phyloP scores from a whole-genome alignment of 2,113 vertebrate species.

The Ranitomeya variabilis region DNA sequence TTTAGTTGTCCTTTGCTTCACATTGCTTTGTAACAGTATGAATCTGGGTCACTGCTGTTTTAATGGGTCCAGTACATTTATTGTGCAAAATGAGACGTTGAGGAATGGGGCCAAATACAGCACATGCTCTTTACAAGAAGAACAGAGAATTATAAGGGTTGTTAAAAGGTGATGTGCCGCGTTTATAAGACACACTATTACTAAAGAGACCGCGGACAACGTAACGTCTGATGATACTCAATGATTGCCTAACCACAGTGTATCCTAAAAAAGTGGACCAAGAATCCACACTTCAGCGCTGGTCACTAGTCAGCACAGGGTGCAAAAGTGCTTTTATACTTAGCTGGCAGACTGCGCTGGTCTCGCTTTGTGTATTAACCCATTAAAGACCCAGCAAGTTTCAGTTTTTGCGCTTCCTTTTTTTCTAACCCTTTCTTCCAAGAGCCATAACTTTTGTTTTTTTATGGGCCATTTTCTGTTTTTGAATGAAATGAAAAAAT shows the following conservation, averaged over 20 bases:
- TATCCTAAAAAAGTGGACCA: neutral
- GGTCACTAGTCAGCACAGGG: neutral
- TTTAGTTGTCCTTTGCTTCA: slow-evolving; percentile 34
- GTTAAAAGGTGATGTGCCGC: neutral
- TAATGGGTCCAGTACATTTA: slow-evolving; percentile 14
- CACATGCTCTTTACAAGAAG: neutral
- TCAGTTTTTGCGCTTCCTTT: too few species aligned
- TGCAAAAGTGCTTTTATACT: too few species aligned
- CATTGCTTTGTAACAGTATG: slow-evolving; percentile 18
- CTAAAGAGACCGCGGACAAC: neutral
- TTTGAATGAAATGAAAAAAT: too few species aligned
- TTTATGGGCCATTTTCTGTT: too few species aligned
- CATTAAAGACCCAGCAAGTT: too few species aligned
- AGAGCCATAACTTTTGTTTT: too few species aligned
- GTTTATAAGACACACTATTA: neutral
- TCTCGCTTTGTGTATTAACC: too few species aligned
- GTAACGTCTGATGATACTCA: neutral
- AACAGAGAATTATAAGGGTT: neutral
- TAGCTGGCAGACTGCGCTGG: too few species aligned
- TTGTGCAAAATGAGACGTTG: neutral
- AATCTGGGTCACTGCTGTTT: slow-evolving; percentile 43
- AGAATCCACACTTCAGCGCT: neutral
- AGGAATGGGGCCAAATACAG: neutral
- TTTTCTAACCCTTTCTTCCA: too few species aligned
- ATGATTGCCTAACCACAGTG: neutral